Evolutionary conservation across 2,113 vertebrate species (phyloP).

Genomic region (Solea senegalensis): DNA sequence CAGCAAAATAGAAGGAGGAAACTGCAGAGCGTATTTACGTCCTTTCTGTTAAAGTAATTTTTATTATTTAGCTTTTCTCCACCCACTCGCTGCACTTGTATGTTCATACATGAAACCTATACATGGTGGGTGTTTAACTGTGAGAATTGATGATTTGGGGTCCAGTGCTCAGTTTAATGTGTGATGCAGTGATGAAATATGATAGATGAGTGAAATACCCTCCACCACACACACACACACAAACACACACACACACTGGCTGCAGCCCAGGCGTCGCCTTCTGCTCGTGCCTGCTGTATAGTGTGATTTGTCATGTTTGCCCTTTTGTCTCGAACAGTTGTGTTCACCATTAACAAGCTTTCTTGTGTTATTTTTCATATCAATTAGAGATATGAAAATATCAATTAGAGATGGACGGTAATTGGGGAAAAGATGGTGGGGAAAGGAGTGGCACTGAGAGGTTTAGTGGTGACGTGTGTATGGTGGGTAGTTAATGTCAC

Average conservation of each 20-base stretch:
- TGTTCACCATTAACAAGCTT: slow-evolving; percentile 87
- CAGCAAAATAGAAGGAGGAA: no score
- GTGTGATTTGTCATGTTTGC: slow-evolving; percentile 61
- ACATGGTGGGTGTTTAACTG: not conserved
- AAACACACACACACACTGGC: slow-evolving; percentile 21
- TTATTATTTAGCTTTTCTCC: no score
- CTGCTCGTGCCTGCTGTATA: slow-evolving; percentile 56
- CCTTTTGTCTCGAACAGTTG: slow-evolving; percentile 69
- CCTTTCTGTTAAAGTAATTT: no score
- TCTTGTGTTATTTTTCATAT: slow-evolving; percentile 90
- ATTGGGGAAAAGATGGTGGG: slow-evolving; percentile 84
- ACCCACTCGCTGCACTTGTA: no score
- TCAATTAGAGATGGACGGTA: slow-evolving; percentile 87
- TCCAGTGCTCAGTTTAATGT: slow-evolving; percentile 34
- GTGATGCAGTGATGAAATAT: slow-evolving; percentile 62
- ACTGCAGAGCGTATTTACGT: no score
- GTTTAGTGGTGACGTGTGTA: slow-evolving; percentile 74
- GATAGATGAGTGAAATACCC: slow-evolving; percentile 67
- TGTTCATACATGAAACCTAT: no score
- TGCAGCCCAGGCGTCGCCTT: slow-evolving; percentile 69
- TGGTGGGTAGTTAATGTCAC: slow-evolving; percentile 50
- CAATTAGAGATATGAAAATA: slow-evolving; percentile 82
- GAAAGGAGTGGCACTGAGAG: slow-evolving; percentile 84
- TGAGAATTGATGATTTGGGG: slow-evolving; percentile 26
- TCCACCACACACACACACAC: not conserved